Evolutionary conservation across 2,888 invertebrate genomes (phyloP).

Genomic region (Drosophila tripunctata): DNA sequence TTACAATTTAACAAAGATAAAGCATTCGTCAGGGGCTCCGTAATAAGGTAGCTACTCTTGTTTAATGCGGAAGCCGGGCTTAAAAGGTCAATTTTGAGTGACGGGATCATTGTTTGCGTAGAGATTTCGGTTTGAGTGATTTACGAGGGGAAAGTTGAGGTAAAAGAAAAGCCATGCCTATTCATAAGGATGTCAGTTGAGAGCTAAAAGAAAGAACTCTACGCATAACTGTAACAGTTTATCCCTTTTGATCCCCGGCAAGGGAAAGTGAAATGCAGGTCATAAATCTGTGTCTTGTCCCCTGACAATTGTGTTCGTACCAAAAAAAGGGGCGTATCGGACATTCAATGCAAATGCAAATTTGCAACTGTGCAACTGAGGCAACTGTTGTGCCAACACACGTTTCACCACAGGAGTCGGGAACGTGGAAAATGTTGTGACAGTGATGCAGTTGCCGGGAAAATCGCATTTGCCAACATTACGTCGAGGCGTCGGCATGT

Average conservation of each 20-base stretch:
- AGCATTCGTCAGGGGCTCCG: conserved; percentile 14
- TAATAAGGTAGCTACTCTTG: conserved; percentile 22
- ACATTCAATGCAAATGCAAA: conserved; percentile 58
- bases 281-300: conserved; percentile 54
- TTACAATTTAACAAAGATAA: background rate
- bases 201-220: conserved; percentile 13
- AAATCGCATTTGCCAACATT: conserved; percentile 76
- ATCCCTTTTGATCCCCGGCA: conserved; percentile 36
- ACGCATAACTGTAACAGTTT: conserved; percentile 29
- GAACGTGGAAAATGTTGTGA: conserved; percentile 55
- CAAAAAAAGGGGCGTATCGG: conserved; percentile 25
- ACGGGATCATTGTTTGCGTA: conserved; percentile 42
- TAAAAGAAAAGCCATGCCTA: conserved; percentile 26
- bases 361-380: conserved; percentile 56
- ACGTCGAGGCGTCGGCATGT: conserved; percentile 35
- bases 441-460: conserved; percentile 74
- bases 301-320: conserved; percentile 44
- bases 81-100: conserved; percentile 18
- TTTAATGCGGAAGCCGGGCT: conserved; percentile 30
- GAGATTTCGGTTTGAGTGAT: conserved; percentile 60
- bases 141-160: conserved; percentile 53
- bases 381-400: conserved; percentile 70
- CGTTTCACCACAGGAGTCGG: conserved; percentile 40
- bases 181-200: conserved; percentile 26
- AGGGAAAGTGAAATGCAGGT: conserved; percentile 68